Evolutionary conservation across 1,140 invertebrate genomes (phyloP).

Genomic region (Dolichoris vasculosae): DNA sequence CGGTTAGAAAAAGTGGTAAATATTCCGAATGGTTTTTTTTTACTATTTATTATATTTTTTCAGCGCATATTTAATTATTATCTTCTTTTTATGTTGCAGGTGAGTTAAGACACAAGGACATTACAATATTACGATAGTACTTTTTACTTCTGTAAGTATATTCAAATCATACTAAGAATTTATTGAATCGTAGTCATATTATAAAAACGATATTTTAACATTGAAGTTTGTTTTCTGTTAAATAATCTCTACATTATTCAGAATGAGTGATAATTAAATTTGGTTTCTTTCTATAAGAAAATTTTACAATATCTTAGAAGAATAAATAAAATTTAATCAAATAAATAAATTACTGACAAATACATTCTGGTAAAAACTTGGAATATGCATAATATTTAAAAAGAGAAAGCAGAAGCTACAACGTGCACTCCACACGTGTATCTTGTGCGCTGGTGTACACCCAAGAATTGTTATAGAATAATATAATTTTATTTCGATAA

Average conservation of each 20-base stretch:
- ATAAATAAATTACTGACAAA: neutral
- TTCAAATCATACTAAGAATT: no score
- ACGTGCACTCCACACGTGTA: no score
- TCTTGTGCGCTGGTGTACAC: no score
- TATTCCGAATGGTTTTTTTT: no score
- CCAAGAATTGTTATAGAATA: neutral
- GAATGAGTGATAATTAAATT: neutral
- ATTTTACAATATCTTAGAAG: conserved; percentile 21
- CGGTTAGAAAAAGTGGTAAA: no score
- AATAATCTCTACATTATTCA: neutral
- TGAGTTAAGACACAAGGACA: no score
- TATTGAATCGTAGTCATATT: no score
- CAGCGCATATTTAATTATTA: no score
- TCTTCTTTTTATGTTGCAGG: conserved; percentile 39
- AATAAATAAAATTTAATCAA: conserved; percentile 29
- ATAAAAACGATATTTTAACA: no score
- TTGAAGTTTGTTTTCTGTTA: neutral
- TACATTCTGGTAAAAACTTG: neutral
- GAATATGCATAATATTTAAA: neutral
- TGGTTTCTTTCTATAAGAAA: neutral
- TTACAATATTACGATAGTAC: neutral
- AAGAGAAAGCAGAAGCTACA: neutral
- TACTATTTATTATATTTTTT: neutral
- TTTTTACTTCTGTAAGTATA: neutral
- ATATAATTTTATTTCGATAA: conserved; percentile 30